phyloP scores from a whole-genome alignment of 2,888 invertebrate genomes.

The Lycocerus yunnanus region DNA sequence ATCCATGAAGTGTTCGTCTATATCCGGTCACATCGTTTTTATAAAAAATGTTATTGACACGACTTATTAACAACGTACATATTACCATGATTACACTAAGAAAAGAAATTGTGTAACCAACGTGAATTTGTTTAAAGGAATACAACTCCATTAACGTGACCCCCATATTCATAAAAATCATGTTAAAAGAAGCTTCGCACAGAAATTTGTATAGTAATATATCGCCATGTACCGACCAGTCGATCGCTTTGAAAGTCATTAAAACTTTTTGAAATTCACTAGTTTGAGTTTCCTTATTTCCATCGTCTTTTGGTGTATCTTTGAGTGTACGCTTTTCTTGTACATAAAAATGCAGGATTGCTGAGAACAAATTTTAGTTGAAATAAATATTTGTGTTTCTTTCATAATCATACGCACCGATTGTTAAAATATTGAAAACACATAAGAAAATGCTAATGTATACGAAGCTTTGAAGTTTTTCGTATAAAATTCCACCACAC shows the following conservation, averaged over 20 bases:
- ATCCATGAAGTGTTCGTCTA: slow-evolving; percentile 58
- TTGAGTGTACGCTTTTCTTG: background rate
- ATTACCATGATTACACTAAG: slow-evolving; percentile 60
- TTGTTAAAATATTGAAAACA: slow-evolving; percentile 57
- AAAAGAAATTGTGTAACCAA: slow-evolving; percentile 65
- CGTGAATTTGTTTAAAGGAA: slow-evolving; percentile 58
- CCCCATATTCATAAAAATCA: slow-evolving; percentile 61
- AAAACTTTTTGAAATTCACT: slow-evolving; percentile 52
- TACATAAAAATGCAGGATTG: background rate
- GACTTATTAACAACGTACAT: slow-evolving; percentile 58
- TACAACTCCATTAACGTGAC: slow-evolving; percentile 58
- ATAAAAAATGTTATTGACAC: slow-evolving; percentile 58
- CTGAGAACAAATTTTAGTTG: background rate
- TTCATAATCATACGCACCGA: slow-evolving; percentile 53
- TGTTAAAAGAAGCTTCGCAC: slow-evolving; percentile 60
- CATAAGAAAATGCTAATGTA: slow-evolving; percentile 56
- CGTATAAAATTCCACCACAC: slow-evolving; percentile 66
- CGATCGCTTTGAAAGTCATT: slow-evolving; percentile 55
- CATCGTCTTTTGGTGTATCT: background rate
- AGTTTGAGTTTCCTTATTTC: background rate
- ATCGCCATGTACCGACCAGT: slow-evolving; percentile 62
- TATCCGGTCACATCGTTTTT: slow-evolving; percentile 56
- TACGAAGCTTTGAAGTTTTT: slow-evolving; percentile 58
- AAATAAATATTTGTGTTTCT: background rate
- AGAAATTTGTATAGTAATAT: slow-evolving; percentile 61